Evolutionary conservation across 2,888 invertebrate genomes (phyloP).

Genomic region (Pocota personata): DNA sequence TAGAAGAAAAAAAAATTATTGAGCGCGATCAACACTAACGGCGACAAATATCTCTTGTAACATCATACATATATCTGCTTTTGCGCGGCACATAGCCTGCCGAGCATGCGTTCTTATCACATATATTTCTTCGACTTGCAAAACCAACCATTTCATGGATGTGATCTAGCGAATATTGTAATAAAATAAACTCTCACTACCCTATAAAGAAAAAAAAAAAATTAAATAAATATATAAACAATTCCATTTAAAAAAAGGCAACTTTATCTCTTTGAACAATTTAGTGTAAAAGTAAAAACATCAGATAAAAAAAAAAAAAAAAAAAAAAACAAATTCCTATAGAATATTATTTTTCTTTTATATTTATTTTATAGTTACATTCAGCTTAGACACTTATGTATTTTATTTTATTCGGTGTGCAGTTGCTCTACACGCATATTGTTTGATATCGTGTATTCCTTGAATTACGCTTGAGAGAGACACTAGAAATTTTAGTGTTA

Average conservation of each 20-base stretch:
- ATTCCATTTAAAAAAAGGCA: constrained; percentile 52
- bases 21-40: background rate
- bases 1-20: background rate
- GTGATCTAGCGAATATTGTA: constrained; percentile 59
- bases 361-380: constrained; percentile 40
- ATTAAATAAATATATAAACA: constrained; percentile 49
- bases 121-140: constrained; percentile 27
- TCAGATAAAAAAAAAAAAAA: constrained; percentile 38
- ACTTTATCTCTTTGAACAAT: constrained; percentile 56
- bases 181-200: constrained; percentile 38
- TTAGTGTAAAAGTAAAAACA: constrained; percentile 51
- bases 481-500: constrained; percentile 18
- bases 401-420: constrained; percentile 28
- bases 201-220: constrained; percentile 13
- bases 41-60: background rate
- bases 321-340: constrained; percentile 47
- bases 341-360: constrained; percentile 34
- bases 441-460: constrained; percentile 6
- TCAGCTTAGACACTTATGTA: constrained; percentile 27
- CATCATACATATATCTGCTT: constrained; percentile 6
- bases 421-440: background rate
- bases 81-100: background rate
- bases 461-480: constrained; percentile 30
- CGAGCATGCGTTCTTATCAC: constrained; percentile 1
- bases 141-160: constrained; percentile 43